These are phyloP conservation scores for Suricata suricatta DNA, from an alignment of 2,113 vertebrate species.

Conservation along the genomic window DNA sequence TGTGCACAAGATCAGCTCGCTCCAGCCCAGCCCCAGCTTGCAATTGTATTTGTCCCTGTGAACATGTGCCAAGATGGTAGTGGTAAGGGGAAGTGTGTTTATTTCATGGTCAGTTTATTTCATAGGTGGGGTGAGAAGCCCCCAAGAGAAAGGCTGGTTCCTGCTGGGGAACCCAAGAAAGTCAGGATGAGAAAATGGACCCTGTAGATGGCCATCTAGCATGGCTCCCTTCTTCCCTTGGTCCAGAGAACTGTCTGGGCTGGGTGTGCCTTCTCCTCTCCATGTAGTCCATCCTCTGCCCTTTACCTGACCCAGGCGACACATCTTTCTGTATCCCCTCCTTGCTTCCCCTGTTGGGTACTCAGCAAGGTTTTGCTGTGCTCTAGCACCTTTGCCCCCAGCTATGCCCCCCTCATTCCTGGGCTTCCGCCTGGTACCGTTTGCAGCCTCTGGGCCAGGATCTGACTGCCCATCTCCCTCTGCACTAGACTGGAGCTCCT, in stretches of 20 bases:
- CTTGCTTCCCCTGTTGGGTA: not conserved
- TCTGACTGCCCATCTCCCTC: fast-evolving
- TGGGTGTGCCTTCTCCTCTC: not conserved
- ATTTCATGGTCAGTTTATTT: not conserved
- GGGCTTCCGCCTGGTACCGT: not conserved
- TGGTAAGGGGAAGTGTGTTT: not conserved
- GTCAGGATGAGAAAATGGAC: not conserved
- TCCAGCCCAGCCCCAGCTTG: not conserved
- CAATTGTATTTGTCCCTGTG: not conserved
- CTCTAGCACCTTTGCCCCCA: fast-evolving
- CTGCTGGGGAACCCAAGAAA: not conserved
- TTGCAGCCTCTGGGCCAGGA: not conserved
- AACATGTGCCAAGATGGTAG: not conserved
- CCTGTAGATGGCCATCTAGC: not conserved
- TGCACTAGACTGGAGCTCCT: not conserved
- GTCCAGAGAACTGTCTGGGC: not conserved
- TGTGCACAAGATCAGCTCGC: fast-evolving
- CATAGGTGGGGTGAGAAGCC: not conserved
- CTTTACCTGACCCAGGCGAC: not conserved
- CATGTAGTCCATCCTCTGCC: too few species aligned
- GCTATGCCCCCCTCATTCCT: not conserved
- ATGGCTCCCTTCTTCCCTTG: not conserved
- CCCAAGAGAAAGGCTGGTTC: not conserved
- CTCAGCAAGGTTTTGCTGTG: not conserved
- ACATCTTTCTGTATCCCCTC: not conserved